Base-by-base conservation (phyloP, 2,113 vertebrate species). In the Macheiramphus alcinus region DNA sequence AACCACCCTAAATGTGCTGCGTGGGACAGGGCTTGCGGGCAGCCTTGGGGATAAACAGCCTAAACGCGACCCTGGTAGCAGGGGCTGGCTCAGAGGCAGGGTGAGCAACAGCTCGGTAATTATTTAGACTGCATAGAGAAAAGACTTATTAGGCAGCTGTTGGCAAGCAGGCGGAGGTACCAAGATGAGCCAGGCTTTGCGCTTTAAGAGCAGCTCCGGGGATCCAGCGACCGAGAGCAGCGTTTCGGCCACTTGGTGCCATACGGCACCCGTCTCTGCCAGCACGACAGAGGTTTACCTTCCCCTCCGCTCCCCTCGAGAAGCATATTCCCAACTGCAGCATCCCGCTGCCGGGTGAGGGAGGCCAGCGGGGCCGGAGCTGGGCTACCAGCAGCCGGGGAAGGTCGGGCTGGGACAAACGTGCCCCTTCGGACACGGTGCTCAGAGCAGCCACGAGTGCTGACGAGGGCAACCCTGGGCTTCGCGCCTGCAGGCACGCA, bases 401-500 rank as follows among this genome's bases (percentile, higher is more conserved):
- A 68, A 79, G 17, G 34, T 36, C 61, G 25, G 2, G 7, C 3
- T 1, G 34, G 34, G n/a, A 85, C 11, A 48, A 66, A 65, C 1
- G 0, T 10, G 22, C 5, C n/a, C 18, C 34, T 29, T 23, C 0
- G 5, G 36, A 36, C 47, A 58, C 2, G 0, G 34, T 1, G 1
- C 34, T 25, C 0, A 4, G n/a, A 16, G 38, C 21, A 78, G 16
- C 27, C 15, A 6, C 10, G 36, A 18, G 23, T 3, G 11, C 7
- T 40, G 12, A 32, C 0, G 6, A 19, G 11, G 42, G 40, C 59
- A 90, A 19, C 31, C 25, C 72, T 22, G 18, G 47, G 26, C 15
- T 75, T 74, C 1, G 1, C 25, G 26, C 31, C 66, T 15, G 14
- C 68, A 8, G 0, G 5, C 15, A 0, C 32, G 7, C 11, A 0